Evolutionary conservation across 23 tunicate genomes (phyloP), one percentile per base, ranked within the genome.

Genomic region (Clavelina lepadiformis): DNA sequence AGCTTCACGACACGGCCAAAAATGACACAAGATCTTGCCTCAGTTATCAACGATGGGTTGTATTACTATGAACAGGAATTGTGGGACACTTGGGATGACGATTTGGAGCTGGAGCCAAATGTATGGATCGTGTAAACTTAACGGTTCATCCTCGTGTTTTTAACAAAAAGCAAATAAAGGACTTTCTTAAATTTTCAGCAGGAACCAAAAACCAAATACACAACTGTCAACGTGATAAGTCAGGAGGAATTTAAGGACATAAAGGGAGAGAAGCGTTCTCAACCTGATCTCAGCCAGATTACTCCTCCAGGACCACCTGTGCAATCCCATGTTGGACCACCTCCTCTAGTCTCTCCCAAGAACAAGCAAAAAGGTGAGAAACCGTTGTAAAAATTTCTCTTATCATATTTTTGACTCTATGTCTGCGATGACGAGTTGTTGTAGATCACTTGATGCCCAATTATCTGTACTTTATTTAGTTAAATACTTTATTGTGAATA

Each of bases 291-390:
- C 31, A 88, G 86, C 32, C 96, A 88, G 55, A 80, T 74, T 51
- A 88, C 96, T 6, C 96, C 96, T 2, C 96, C 96, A 1, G 87
- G 81, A 5, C 96, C 96, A 15, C 80, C 96, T 3, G 34, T 67
- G 7, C 77, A 77, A 36, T 18, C 84, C 0, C 25, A 69, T 3
- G 56, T 58, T 33, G 84, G 84, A 19, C 75, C 84, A 15, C 61
- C 84, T 29, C 55, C 84, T 1, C 52, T 59, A 30, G 56, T 71
- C 21, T 20, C 75, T 28, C 5, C 56, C 5, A 24, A 3, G 27
- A 15, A 35, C 11, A 5, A 15, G 3, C 32, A 36, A 28, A 58
- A 58, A 58, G 65, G 65, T 58, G 23, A 53, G 20, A n/a, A 41
- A 11, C 15, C 15, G 49, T 15, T 41, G 49, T 44, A 44, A 44